Conservation (phyloP, 2,888 invertebrate genomes). For the Epistrophella euchroma region DNA sequence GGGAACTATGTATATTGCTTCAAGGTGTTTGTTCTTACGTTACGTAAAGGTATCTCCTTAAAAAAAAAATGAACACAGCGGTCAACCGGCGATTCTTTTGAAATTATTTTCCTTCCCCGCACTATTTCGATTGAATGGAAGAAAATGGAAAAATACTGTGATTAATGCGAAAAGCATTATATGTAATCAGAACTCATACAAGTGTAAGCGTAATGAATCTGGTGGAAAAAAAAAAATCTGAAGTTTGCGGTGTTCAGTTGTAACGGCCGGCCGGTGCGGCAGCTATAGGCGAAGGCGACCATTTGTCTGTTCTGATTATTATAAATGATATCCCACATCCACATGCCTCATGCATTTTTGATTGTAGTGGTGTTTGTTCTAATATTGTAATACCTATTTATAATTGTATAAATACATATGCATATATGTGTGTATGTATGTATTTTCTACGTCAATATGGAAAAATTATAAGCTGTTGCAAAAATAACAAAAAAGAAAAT, state of each 20-base stretch:
- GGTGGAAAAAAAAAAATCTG: slow-evolving; percentile 16
- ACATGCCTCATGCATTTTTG: slow-evolving; percentile 45
- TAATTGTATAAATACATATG: too few species aligned
- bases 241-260: slow-evolving; percentile 27
- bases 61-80: slow-evolving; percentile 11
- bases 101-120: slow-evolving; percentile 39
- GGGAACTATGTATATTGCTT: slow-evolving; percentile 2
- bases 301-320: slow-evolving; percentile 65
- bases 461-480: slow-evolving; percentile 21
- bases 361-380: slow-evolving; percentile 28
- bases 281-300: slow-evolving; percentile 31
- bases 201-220: slow-evolving; percentile 40
- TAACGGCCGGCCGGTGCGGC: slow-evolving; percentile 4
- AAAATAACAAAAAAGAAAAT: slow-evolving; percentile 25
- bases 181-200: slow-evolving; percentile 52
- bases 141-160: slow-evolving; percentile 68
- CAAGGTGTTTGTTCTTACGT: slow-evolving; percentile 52
- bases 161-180: slow-evolving; percentile 53
- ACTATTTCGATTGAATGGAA: slow-evolving; percentile 16
- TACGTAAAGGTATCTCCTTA: neutral
- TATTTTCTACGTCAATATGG: slow-evolving; percentile 2
- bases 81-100: slow-evolving; percentile 63
- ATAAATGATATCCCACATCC: slow-evolving; percentile 39
- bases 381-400: neutral
- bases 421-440: neutral